Percentiles rank a stretch among this genome's conserved stretches.
These are phyloP conservation scores for Cyanoderma ruficeps DNA, from an alignment of 2,113 vertebrate species.

Conservation along the genomic window DNA sequence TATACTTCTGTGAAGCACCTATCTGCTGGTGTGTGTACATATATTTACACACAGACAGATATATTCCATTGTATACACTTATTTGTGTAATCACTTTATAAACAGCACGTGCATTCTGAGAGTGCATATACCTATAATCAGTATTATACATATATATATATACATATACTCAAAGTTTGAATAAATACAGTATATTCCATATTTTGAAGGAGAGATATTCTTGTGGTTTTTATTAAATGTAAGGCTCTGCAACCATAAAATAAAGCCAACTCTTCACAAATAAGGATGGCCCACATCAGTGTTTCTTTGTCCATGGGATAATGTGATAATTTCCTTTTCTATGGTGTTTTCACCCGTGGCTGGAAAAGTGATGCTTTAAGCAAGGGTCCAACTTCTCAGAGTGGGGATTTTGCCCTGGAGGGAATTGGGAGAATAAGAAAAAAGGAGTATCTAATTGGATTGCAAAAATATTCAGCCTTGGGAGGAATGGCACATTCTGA, in stretches of 20 bases:
- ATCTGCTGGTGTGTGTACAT: conserved; percentile 12
- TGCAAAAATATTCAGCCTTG: background rate
- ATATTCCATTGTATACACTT: conserved; percentile 54
- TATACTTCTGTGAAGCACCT: conserved; percentile 64
- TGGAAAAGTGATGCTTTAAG: background rate
- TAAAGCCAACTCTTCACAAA: conserved; percentile 54
- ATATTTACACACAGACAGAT: background rate
- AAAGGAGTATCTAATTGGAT: background rate
- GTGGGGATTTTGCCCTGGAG: background rate
- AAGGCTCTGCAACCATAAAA: conserved; percentile 56
- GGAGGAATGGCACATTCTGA: background rate
- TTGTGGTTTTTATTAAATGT: conserved; percentile 65
- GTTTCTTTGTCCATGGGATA: conserved; percentile 43
- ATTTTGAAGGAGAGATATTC: conserved; percentile 47
- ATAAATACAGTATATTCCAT: conserved; percentile 55
- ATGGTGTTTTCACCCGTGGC: background rate
- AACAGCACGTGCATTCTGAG: conserved; percentile 24
- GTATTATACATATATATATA: conserved; percentile 19
- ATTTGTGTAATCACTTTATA: conserved; percentile 52
- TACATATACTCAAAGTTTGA: conserved; percentile 40
- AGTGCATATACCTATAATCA: conserved; percentile 34
- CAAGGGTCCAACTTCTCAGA: background rate
- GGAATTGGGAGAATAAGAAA: background rate
- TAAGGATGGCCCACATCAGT: conserved; percentile 41
- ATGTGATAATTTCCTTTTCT: background rate